Evolutionary conservation across 2,797 vertebrate species (phyloP).

Genomic region (Jordanella pulchra): DNA sequence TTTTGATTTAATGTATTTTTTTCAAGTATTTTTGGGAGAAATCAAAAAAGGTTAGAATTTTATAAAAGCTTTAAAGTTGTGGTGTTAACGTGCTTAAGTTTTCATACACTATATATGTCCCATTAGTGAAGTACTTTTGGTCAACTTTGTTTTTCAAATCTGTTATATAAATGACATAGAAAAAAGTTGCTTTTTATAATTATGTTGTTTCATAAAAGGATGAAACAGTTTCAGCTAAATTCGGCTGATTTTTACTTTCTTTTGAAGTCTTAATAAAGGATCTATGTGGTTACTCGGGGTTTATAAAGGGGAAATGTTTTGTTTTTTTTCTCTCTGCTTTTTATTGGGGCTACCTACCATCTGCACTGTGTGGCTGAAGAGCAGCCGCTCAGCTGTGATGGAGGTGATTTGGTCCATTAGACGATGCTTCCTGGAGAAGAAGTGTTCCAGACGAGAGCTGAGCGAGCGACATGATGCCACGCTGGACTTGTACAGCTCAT

Average conservation of each 20-base stretch:
- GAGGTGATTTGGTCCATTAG: constrained; percentile 95
- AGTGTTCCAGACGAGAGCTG: constrained; percentile 87
- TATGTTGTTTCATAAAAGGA: too few species aligned
- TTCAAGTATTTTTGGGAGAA: too few species aligned
- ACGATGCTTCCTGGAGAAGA: constrained; percentile 93
- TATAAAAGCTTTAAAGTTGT: too few species aligned
- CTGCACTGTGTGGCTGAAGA: constrained; percentile 95
- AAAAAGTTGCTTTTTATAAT: too few species aligned
- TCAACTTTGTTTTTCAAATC: too few species aligned
- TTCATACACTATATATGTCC: too few species aligned
- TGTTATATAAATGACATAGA: too few species aligned
- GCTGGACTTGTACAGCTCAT: constrained; percentile 93
- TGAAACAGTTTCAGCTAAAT: too few species aligned
- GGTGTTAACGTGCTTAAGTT: too few species aligned
- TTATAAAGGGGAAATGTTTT: not conserved
- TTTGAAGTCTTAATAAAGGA: not conserved
- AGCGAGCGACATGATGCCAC: constrained; percentile 90
- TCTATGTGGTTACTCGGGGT: not conserved
- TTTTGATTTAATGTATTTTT: too few species aligned
- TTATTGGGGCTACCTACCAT: constrained; percentile 83
- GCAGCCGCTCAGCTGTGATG: constrained; percentile 92
- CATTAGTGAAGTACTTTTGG: too few species aligned
- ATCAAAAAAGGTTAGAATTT: too few species aligned
- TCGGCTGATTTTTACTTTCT: not conserved
- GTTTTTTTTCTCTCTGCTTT: not conserved